A percentile compares a stretch with the other conserved stretches of the same genome.
phyloP scores from a whole-genome alignment of 2,113 vertebrate species.

The Oxygymnocypris stewartii region DNA sequence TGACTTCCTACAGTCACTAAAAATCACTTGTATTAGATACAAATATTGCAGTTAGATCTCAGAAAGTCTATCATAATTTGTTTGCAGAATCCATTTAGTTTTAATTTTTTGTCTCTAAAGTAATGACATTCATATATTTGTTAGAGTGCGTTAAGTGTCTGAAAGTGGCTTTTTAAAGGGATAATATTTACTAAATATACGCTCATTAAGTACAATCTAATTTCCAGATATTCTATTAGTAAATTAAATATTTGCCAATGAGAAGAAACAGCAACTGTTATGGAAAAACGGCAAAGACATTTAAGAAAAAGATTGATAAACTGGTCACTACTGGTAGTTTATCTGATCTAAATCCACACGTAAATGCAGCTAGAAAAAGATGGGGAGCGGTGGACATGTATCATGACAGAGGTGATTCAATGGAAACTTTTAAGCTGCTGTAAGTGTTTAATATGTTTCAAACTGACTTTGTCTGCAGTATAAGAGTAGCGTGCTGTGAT shows the following conservation, averaged over 20 bases:
- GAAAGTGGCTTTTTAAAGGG: neutral
- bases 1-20: neutral
- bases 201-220: neutral
- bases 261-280: neutral
- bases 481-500: slow-evolving; percentile 56
- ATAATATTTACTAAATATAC: neutral
- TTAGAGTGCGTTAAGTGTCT: neutral
- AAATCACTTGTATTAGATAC: neutral
- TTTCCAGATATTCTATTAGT: neutral
- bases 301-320: neutral
- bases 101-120: neutral
- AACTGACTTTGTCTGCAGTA: slow-evolving; percentile 54
- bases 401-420: slow-evolving; percentile 18
- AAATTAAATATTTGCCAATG: neutral
- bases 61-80: neutral
- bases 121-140: neutral
- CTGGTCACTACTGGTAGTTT: neutral
- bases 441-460: slow-evolving; percentile 58
- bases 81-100: neutral
- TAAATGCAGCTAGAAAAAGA: slow-evolving; percentile 49
- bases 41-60: neutral
- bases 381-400: slow-evolving; percentile 41
- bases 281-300: neutral
- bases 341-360: slow-evolving; percentile 8
- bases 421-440: slow-evolving; percentile 39